Percentiles rank a stretch among this genome's conserved stretches.
phyloP scores from a whole-genome alignment of 2,797 vertebrate species.

The Galagoides demidoff region DNA sequence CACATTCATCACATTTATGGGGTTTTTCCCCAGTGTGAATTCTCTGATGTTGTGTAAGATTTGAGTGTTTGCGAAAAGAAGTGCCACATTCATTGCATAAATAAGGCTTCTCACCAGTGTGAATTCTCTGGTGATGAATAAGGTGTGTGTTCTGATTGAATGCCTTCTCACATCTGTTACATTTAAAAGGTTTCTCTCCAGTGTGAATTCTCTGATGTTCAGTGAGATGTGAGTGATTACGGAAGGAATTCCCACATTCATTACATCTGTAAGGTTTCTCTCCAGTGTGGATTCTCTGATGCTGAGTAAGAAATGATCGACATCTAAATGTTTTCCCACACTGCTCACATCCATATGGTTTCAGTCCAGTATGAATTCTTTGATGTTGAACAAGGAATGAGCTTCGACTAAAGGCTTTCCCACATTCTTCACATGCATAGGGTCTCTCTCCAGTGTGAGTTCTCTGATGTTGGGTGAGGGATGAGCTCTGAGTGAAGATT shows the following conservation, averaged over 20 bases:
- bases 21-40: constrained; percentile 72
- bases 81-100: constrained; percentile 59
- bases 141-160: constrained; percentile 73
- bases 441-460: constrained; percentile 79
- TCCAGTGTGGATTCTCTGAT: constrained; percentile 80
- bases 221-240: constrained; percentile 72
- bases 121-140: constrained; percentile 72
- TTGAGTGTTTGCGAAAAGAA: constrained; percentile 69
- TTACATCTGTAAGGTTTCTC: constrained; percentile 75
- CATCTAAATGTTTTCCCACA: constrained; percentile 81
- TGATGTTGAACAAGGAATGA: constrained; percentile 81
- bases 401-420: constrained; percentile 79
- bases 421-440: constrained; percentile 74
- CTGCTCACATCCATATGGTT: constrained; percentile 78
- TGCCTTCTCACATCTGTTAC: constrained; percentile 53
- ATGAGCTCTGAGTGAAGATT: constrained; percentile 71
- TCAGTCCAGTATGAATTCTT: constrained; percentile 80
- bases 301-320: constrained; percentile 81
- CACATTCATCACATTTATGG: constrained; percentile 71
- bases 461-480: constrained; percentile 76
- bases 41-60: constrained; percentile 66
- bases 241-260: constrained; percentile 74
- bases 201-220: constrained; percentile 78
- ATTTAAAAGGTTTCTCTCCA: constrained; percentile 72
- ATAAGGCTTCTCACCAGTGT: constrained; percentile 68